phyloP scores from a whole-genome alignment of 2,888 invertebrate genomes.

The Linnaemya tessellans region DNA sequence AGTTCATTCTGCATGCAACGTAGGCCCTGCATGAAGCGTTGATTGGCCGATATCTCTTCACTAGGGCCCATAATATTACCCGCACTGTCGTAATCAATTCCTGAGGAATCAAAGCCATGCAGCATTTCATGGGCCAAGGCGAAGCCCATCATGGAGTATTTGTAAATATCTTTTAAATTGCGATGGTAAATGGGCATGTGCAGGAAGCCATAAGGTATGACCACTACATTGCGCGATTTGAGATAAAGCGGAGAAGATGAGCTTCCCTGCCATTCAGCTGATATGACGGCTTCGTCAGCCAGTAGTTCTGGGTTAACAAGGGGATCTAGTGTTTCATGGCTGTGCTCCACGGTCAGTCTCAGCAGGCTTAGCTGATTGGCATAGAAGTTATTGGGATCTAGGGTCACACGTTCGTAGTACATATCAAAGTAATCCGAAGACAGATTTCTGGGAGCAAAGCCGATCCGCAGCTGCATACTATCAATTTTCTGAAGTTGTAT shows the following conservation, averaged over 20 bases:
- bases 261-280: constrained; percentile 77
- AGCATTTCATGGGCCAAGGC: constrained; percentile 79
- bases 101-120: constrained; percentile 80
- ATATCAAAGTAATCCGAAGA: constrained; percentile 75
- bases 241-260: constrained; percentile 80
- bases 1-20: constrained; percentile 79
- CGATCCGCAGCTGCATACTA: constrained; percentile 79
- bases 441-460: constrained; percentile 77
- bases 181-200: constrained; percentile 79
- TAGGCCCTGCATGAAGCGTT: constrained; percentile 76
- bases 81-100: constrained; percentile 79
- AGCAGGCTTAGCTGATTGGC: constrained; percentile 79
- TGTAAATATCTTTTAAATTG: constrained; percentile 77
- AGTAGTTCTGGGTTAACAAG: constrained; percentile 52
- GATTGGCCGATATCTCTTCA: constrained; percentile 78
- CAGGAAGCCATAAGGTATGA: constrained; percentile 79
- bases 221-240: constrained; percentile 78
- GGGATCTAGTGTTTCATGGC: constrained; percentile 73
- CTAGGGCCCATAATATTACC: constrained; percentile 81
- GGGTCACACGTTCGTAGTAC: constrained; percentile 76
- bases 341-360: constrained; percentile 76
- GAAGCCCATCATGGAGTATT: constrained; percentile 79
- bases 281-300: constrained; percentile 73
- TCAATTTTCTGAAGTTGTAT: constrained; percentile 77
- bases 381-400: constrained; percentile 78